Evolutionary conservation across 2,888 invertebrate genomes (phyloP).

Genomic region (Smittia sp.): DNA sequence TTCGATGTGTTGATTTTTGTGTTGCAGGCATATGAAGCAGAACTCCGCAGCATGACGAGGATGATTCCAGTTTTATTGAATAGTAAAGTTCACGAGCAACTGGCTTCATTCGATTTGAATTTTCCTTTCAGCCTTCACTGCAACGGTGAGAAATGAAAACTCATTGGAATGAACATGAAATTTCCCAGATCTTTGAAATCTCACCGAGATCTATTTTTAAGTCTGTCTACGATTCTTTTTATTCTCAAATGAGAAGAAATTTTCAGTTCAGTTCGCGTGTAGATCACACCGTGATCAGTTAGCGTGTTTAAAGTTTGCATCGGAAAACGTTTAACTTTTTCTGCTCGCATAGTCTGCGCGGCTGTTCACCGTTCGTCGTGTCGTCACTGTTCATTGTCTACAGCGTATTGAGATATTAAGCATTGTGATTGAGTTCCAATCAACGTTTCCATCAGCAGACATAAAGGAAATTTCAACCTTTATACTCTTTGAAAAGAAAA

Average conservation of each 20-base stretch:
- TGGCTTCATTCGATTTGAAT: neutral
- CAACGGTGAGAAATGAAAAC: neutral
- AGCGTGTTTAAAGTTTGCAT: neutral
- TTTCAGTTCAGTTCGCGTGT: conserved; percentile 24
- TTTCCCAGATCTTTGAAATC: conserved; percentile 23
- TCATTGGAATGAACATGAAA: conserved; percentile 24
- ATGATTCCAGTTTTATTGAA: too few species aligned
- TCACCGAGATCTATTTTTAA: neutral
- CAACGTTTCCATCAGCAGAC: neutral
- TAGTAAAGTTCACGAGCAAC: too few species aligned
- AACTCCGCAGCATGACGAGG: too few species aligned
- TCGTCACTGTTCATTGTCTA: neutral
- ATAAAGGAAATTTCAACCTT: neutral
- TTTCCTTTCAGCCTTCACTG: neutral
- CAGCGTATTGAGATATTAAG: neutral
- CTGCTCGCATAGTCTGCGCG: neutral
- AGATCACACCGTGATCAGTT: conserved; percentile 34
- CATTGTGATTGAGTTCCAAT: neutral
- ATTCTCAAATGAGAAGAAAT: conserved; percentile 9
- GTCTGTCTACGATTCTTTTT: conserved; percentile 1
- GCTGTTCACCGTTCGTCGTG: neutral
- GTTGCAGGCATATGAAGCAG: too few species aligned
- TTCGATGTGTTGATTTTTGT: too few species aligned
- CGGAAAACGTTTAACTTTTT: neutral
- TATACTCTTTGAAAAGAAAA: neutral